Evolutionary conservation across 2,797 vertebrate species (phyloP), one percentile per base, ranked within the genome.

Genomic region (Denticeps clupeoides): DNA sequence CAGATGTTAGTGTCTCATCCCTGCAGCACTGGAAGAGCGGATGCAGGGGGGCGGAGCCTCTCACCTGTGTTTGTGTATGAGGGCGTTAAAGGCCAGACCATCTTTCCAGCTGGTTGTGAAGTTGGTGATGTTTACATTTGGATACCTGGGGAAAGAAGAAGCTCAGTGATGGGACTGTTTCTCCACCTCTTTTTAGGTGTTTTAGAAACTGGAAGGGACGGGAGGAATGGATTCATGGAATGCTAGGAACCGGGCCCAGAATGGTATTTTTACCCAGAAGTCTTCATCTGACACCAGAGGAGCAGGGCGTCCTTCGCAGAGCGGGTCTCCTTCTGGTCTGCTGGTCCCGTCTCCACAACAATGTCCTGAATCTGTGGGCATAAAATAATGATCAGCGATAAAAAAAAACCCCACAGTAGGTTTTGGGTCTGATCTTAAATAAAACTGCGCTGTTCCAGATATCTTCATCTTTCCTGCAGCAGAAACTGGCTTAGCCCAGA

Each of bases 261-360:
- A n/a, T 10, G 22, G 35, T 21, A 29, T 45, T 59, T 79, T 70
- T 78, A 97, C 95, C 91, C 94, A 0, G 87, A 86, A 0, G 95
- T 99, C 79, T 98, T 99, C 94, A 98, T 99, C 70, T 98, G 95
- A 74, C 95, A 99, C 95, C 95, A 99, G 38, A 99, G 81, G 60
- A 99, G 84, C 71, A 98, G 81, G 0, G 95, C 95, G 0, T 98
- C 95, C 70, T 97, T 89, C 68, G 95, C 94, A 0, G 91, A 97
- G 52, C 88, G 90, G 0, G 90, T 97, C 79, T 94, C 87, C 70
- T 78, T 79, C 63, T 89, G 86, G 79, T 94, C 71, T 0, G 83
- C 68, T 79, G 89, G 76, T 82, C 90, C 73, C 67, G 83, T 92
- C 65, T 91, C 86, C 67, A 97, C 78, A 0, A 96, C 74, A 25